Conservation (phyloP, 2,113 vertebrate genomes). For the Chrysochloris asiatica region DNA sequence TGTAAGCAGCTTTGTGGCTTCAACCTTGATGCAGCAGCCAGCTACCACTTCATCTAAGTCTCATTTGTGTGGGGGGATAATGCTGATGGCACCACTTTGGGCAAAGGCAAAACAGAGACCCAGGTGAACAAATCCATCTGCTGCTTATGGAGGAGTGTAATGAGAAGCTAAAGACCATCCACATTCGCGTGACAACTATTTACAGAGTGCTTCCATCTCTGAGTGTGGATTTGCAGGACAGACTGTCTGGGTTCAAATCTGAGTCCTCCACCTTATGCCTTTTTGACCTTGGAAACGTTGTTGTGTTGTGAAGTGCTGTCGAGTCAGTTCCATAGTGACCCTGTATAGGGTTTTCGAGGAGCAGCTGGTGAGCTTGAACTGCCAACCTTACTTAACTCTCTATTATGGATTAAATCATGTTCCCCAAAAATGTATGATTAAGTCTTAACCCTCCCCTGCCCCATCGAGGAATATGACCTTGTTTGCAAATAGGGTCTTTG, state of each 20-base stretch:
- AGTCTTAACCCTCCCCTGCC: no score
- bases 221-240: not conserved
- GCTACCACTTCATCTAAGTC: not conserved
- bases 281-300: not conserved
- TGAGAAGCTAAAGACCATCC: not conserved
- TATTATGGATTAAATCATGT: not conserved
- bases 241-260: not conserved
- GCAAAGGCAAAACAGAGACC: no score
- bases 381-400: not conserved
- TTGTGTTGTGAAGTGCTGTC: no score
- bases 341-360: no score
- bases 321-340: no score
- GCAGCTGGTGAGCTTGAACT: no score
- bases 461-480: not conserved
- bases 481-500: not conserved
- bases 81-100: not conserved
- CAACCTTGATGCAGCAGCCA: not conserved
- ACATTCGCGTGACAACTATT: not conserved
- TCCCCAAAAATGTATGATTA: no score
- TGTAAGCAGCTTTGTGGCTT: not conserved
- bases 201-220: not conserved
- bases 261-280: not conserved
- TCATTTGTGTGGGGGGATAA: not conserved
- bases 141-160: not conserved
- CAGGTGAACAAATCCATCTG: not conserved